These are phyloP conservation scores for Gymnocephalus cernua DNA, from an alignment of 2,113 vertebrate genomes.

Conservation along the genomic window DNA sequence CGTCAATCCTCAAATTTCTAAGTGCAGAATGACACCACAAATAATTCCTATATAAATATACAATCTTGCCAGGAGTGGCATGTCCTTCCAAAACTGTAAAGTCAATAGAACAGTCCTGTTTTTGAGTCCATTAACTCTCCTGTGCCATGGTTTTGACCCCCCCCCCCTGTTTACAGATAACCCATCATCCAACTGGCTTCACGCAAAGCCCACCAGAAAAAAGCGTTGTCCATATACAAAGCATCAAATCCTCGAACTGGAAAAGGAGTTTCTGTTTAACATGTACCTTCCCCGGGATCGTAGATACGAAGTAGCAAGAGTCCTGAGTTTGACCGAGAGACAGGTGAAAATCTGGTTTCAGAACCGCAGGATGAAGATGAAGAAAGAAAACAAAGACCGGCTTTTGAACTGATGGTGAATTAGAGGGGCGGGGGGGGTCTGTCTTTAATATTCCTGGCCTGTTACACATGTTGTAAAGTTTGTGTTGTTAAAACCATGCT, in stretches of 20 bases:
- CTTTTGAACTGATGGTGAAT: constrained; percentile 60
- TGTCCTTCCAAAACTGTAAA: not conserved
- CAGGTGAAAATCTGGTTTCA: constrained; percentile 99
- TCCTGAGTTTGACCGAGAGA: constrained; percentile 97
- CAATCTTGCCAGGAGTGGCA: not conserved
- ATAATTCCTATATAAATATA: not conserved
- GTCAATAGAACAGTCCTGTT: not conserved
- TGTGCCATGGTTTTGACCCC: constrained; percentile 66
- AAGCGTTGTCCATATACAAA: constrained; percentile 98
- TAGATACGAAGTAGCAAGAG: constrained; percentile 95
- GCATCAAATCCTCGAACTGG: constrained; percentile 97
- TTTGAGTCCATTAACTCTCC: constrained; percentile 47
- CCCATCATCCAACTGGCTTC: constrained; percentile 97
- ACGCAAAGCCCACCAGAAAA: constrained; percentile 97
- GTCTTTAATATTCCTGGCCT: constrained; percentile 56
- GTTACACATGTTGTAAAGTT: constrained; percentile 82
- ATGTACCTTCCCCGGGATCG: constrained; percentile 99
- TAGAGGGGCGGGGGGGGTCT: not conserved
- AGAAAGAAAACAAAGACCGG: constrained; percentile 98
- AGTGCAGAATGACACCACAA: not conserved
- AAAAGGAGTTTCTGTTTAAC: constrained; percentile 99
- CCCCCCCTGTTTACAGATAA: constrained; percentile 87
- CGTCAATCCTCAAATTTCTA: not conserved
- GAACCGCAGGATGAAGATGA: constrained; percentile 99
- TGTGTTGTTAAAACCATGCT: constrained; percentile 84